Evolutionary conservation across 2,113 vertebrate genomes (phyloP), one percentile per base, ranked within the genome.

Genomic region (Meriones unguiculatus): DNA sequence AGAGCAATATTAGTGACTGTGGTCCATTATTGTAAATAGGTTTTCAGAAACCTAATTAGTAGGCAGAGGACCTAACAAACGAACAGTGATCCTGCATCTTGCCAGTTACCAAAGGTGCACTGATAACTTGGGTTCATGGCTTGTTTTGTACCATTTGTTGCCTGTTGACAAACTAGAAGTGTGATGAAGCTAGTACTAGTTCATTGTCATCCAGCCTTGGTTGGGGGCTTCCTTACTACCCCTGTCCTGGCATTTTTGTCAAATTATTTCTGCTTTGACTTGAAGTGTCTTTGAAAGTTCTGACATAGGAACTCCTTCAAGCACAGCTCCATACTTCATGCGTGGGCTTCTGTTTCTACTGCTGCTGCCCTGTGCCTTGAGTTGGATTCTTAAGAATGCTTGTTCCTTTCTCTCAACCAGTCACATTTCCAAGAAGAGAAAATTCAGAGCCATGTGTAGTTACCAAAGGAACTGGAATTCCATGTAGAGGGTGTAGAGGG

Each of bases 11-110:
- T 93, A 64, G 41, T 75, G 46, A 76, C 41, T 78, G 0, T 84
- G 59, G 13, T 41, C n/a, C 20, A 12, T 81, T 72, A 93, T 25
- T 76, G 0, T 57, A 12, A 59, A 22, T n/a, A 73, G 17, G 10
- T 76, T 93, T 89, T 91, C 73, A 90, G 67, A 91, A 70, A 50
- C 30, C 70, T 93, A 20, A 59, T 20, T 72, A 75, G 41, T 87
- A 65, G 64, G 73, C 69, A 78, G 0, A 69, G 78, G 30, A 35
- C 59, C 15, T 78, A n/a, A 15, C 17, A 38, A 91, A 25, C 38
- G 41, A 85, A 35, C 67, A 32, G 35, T 92, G 81, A 35, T 20
- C 15, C 72, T 86, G 46, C 24, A 14, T 41, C 88, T 84, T 72
- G 32, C 59, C 30, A 22, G 90, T 46, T 50, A 62, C 25, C 18